phyloP scores from a whole-genome alignment of 2,888 invertebrate species.

The Leistus spinibarbis region DNA sequence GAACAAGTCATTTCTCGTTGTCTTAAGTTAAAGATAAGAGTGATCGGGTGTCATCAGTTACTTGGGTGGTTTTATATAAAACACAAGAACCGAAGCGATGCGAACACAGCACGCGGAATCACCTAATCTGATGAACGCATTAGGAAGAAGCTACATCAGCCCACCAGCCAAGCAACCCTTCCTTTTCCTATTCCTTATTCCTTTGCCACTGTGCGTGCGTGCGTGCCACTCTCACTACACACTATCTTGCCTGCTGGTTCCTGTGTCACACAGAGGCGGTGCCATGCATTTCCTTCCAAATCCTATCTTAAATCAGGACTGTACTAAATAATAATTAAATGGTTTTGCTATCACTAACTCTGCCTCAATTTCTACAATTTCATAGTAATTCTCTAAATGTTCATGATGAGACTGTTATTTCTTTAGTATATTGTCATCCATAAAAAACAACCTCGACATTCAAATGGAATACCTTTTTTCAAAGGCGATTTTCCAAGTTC shows the following conservation, averaged over 20 bases:
- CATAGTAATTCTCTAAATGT: too few relatives aligned
- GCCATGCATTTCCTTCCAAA: neutral
- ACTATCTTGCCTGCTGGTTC: neutral
- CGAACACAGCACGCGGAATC: conserved; percentile 13
- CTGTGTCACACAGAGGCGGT: neutral
- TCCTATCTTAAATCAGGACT: neutral
- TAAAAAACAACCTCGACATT: too few relatives aligned
- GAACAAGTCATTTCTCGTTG: neutral
- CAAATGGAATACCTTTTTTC: too few relatives aligned
- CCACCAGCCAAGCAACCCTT: neutral
- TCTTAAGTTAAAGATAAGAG: conserved; percentile 11
- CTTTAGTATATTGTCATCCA: too few relatives aligned
- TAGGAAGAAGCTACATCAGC: neutral
- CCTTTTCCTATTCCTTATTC: conserved; percentile 1
- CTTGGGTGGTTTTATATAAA: conserved; percentile 3
- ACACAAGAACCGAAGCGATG: neutral
- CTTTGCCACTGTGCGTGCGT: neutral
- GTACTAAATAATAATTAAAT: too few relatives aligned
- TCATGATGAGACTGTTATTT: too few relatives aligned
- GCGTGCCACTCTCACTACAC: too few relatives aligned
- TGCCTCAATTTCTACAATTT: too few relatives aligned
- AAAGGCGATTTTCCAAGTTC: too few relatives aligned
- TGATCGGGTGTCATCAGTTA: conserved; percentile 22
- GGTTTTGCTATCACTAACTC: too few relatives aligned
- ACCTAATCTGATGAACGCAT: conserved; percentile 26